Percentiles rank a stretch among this genome's conserved stretches.
Conservation (phyloP, 2,113 vertebrate genomes). For the zebrafish (Danio rerio) region GRCz12tu NC_133187.1:35315501-35316000, state of each 20-base stretch:
- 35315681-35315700: neutral
- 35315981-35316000: too few relatives aligned
- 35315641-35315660: neutral
- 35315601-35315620: constrained; percentile 88
- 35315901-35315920: too few relatives aligned
- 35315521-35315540: constrained; percentile 92
- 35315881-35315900: too few relatives aligned
- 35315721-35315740: neutral
- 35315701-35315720: neutral
- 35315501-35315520: constrained; percentile 89
- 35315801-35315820: neutral
- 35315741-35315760: constrained; percentile 1
- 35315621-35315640: neutral
- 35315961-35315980: too few relatives aligned
- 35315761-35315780: neutral
- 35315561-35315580: constrained; percentile 96
- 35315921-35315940: too few relatives aligned
- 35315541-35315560: constrained; percentile 98
- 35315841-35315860: too few relatives aligned
- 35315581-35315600: constrained; percentile 96
- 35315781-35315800: neutral
- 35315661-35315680: neutral
- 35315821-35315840: neutral
- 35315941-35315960: too few relatives aligned
- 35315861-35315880: neutral